phyloP scores from a whole-genome alignment of 2,113 vertebrate genomes.

The Regulus satrapa region DNA sequence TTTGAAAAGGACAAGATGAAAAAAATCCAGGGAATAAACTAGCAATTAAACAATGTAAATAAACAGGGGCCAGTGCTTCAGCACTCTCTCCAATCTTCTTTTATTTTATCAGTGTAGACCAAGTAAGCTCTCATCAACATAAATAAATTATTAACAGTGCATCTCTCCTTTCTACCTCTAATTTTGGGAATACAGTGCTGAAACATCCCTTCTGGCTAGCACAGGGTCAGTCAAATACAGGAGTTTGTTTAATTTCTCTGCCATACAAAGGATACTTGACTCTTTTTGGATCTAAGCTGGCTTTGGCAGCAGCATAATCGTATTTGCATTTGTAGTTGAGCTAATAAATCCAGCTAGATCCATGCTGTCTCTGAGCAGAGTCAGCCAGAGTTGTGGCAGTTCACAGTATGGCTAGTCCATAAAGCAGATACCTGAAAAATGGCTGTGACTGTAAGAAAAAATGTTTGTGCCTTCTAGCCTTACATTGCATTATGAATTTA shows the following conservation, averaged over 20 bases:
- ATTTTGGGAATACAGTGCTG: not conserved
- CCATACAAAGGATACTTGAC: not conserved
- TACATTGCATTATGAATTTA: not conserved
- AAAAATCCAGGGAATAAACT: not conserved
- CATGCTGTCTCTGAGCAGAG: not conserved
- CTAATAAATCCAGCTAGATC: not conserved
- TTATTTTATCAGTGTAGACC: not conserved
- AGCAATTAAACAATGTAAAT: not conserved
- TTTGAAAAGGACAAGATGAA: not conserved
- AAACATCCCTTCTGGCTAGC: not conserved
- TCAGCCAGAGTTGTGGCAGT: not conserved
- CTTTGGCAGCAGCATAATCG: not conserved
- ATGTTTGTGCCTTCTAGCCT: not conserved
- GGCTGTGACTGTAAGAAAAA: not conserved
- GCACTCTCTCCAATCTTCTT: not conserved
- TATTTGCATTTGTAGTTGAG: not conserved
- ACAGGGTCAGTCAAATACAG: not conserved
- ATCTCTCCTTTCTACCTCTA: not conserved
- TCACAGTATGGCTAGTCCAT: not conserved
- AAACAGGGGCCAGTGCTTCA: not conserved
- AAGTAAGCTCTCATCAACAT: not conserved
- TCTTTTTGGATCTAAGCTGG: not conserved
- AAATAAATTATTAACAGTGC: not conserved
- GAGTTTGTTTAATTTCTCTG: not conserved
- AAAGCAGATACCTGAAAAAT: not conserved